Conservation (phyloP, 2,888 invertebrate species). For the Parascotia fuliginaria region DNA sequence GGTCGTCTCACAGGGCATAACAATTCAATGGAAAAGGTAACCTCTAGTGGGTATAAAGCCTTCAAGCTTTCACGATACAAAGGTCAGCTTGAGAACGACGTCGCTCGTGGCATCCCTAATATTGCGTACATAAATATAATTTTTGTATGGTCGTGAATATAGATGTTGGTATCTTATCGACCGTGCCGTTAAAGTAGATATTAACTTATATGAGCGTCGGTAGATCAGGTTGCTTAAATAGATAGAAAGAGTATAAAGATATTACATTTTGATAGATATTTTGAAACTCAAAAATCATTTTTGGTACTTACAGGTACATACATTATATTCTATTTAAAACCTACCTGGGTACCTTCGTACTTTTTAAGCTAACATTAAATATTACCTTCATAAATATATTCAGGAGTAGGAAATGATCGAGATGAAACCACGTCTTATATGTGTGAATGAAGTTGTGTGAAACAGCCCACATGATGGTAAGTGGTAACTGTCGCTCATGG, state of each 20-base stretch:
- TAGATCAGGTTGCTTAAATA: not conserved
- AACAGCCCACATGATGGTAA: no score
- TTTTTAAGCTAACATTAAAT: no score
- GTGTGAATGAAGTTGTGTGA: no score
- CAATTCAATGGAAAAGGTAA: conserved; percentile 56
- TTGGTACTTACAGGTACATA: no score
- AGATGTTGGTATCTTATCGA: conserved; percentile 17
- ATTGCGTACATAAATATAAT: conserved; percentile 28
- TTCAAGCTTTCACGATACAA: conserved; percentile 39
- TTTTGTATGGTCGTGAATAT: conserved; percentile 17
- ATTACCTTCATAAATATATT: no score
- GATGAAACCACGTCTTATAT: no score
- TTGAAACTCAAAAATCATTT: not conserved
- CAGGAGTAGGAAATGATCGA: no score
- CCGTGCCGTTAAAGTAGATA: not conserved
- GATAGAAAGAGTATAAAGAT: not conserved
- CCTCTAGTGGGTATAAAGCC: conserved; percentile 42
- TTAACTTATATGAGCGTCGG: not conserved
- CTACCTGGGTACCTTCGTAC: no score
- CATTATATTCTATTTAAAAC: no score
- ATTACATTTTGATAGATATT: not conserved
- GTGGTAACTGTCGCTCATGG: no score
- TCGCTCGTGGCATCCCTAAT: conserved; percentile 34
- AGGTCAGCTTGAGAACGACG: conserved; percentile 40
- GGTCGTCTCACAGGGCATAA: conserved; percentile 45